A percentile compares a stretch with the other conserved stretches of the same genome.
These are phyloP conservation scores for Drosophila albomicans DNA, from an alignment of 1,140 invertebrate genomes.

Conservation along the genomic window DNA sequence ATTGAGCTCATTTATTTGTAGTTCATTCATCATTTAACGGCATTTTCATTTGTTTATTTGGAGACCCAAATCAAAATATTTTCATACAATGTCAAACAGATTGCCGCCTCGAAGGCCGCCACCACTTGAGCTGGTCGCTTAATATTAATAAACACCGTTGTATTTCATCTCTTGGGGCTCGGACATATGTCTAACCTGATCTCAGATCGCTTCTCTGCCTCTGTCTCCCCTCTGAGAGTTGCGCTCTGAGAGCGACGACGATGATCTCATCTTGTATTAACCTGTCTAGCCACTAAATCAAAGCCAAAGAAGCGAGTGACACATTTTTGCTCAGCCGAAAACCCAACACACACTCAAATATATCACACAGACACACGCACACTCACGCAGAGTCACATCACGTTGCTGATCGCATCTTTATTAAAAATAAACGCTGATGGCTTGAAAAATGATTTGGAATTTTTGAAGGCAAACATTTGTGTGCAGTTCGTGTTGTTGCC, in stretches of 20 bases:
- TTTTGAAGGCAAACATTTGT: conserved; percentile 60
- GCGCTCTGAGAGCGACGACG: conserved; percentile 5
- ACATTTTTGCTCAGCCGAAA: conserved; percentile 68
- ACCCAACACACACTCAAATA: conserved; percentile 38
- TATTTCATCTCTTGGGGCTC: conserved; percentile 38
- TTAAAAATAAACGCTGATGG: conserved; percentile 81
- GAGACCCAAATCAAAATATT: conserved; percentile 67
- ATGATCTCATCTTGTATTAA: conserved; percentile 82
- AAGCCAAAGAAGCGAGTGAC: conserved; percentile 79
- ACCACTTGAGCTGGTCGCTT: conserved; percentile 2
- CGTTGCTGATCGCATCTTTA: conserved; percentile 73
- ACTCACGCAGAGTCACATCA: conserved; percentile 14
- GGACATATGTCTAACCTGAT: conserved; percentile 20
- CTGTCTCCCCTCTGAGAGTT: conserved; percentile 8
- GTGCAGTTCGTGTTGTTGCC: conserved; percentile 36
- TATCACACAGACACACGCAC: conserved; percentile 31
- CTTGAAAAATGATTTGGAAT: conserved; percentile 59
- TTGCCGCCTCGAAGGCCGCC: conserved; percentile 56
- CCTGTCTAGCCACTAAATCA: conserved; percentile 83
- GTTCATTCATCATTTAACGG: conserved; percentile 32
- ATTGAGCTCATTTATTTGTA: conserved; percentile 1
- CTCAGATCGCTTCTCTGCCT: neutral
- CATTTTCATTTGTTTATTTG: conserved; percentile 18
- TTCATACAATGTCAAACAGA: conserved; percentile 69
- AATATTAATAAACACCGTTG: conserved; percentile 51